A percentile compares a stretch with the other conserved stretches of the same genome.
Evolutionary conservation across 2,888 invertebrate genomes (phyloP).

Genomic region (Phasia obesa): DNA sequence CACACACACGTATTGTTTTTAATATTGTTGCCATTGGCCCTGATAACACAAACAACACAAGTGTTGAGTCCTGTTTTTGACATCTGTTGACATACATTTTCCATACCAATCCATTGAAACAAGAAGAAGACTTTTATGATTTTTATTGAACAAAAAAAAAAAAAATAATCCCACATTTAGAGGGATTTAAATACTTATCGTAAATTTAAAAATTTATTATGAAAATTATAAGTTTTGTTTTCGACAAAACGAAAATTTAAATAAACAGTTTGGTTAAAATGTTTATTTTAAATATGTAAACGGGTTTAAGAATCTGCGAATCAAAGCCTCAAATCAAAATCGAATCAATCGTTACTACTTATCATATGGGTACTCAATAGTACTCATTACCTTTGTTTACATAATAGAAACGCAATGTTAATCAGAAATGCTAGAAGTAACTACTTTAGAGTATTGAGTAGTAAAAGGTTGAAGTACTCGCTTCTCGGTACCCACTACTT

Average conservation of each 20-base stretch:
- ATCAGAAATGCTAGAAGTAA: no score
- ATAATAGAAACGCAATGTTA: no score
- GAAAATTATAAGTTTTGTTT: not conserved
- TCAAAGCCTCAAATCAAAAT: no score
- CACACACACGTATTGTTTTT: no score
- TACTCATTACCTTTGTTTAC: no score
- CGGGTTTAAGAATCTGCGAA: no score
- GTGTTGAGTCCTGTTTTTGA: constrained; percentile 60
- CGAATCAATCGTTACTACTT: no score
- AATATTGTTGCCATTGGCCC: constrained; percentile 46
- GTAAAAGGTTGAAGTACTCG: no score
- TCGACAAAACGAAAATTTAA: not conserved
- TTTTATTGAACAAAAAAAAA: constrained; percentile 18
- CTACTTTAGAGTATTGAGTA: no score
- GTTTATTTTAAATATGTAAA: no score
- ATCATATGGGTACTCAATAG: not conserved
- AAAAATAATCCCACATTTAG: not conserved
- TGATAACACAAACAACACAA: constrained; percentile 50
- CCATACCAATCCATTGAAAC: constrained; percentile 26
- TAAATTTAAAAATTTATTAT: not conserved
- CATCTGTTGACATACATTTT: constrained; percentile 67
- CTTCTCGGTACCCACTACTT: no score
- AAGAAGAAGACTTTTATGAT: constrained; percentile 57
- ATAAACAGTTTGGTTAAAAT: not conserved
- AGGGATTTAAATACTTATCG: not conserved